These are phyloP conservation scores for Cephus sareptanus DNA, from an alignment of 2,888 invertebrate species.

Conservation along the genomic window DNA sequence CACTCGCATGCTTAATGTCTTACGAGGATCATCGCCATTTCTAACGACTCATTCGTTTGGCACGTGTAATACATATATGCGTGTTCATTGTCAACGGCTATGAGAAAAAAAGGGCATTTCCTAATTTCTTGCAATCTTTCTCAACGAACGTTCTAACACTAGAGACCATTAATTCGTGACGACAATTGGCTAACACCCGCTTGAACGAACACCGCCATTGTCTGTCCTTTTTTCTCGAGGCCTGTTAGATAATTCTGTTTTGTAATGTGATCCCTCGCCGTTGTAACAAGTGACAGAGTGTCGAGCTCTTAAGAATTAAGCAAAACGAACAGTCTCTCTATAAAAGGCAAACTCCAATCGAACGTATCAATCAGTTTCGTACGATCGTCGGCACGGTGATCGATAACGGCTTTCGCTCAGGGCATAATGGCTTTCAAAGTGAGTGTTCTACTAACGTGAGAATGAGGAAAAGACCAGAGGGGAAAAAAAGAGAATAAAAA, in stretches of 20 bases:
- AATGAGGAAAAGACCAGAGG: neutral
- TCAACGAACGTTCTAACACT: neutral
- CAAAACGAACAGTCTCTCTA: constrained; percentile 24
- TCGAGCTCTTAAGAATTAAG: neutral
- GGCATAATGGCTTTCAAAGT: constrained; percentile 35
- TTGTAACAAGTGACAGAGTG: neutral
- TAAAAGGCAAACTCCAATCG: constrained; percentile 35
- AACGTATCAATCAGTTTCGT: constrained; percentile 3
- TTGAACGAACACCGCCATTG: constrained; percentile 37
- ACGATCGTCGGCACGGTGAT: constrained; percentile 16
- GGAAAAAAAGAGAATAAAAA: constrained; percentile 8
- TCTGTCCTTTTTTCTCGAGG: constrained; percentile 34
- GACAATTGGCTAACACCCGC: constrained; percentile 22
- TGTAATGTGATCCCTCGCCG: constrained; percentile 35
- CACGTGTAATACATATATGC: neutral
- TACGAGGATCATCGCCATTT: too few species aligned
- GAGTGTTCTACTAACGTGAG: constrained; percentile 24
- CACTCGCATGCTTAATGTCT: neutral
- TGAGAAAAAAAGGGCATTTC: constrained; percentile 11
- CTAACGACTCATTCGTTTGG: neutral
- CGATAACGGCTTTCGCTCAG: constrained; percentile 15
- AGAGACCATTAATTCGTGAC: neutral
- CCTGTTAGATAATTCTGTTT: constrained; percentile 57
- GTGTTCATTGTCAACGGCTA: neutral
- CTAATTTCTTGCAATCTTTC: constrained; percentile 16